Evolutionary conservation across 2,113 vertebrate genomes (phyloP).

Genomic region (Carettochelys insculpta): DNA sequence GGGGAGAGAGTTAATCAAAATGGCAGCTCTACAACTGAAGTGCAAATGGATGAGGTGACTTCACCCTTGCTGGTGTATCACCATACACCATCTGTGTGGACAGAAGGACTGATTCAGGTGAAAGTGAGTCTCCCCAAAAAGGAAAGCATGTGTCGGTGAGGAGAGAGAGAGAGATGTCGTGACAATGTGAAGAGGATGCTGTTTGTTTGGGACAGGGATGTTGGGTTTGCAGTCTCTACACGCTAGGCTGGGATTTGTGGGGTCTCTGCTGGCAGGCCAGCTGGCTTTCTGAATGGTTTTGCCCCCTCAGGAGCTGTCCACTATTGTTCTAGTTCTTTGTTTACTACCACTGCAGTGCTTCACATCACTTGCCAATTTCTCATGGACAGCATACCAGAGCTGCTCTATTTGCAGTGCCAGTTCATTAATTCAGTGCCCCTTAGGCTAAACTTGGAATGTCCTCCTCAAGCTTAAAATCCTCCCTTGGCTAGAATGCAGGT

Average conservation of each 20-base stretch:
- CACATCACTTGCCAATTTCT: not conserved
- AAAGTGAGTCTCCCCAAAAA: not conserved
- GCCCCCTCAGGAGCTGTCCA: not conserved
- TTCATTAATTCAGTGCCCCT: slow-evolving; percentile 45
- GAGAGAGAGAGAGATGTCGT: not conserved
- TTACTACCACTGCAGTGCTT: not conserved
- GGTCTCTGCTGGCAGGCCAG: not conserved
- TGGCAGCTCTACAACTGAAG: not conserved
- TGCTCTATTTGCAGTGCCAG: slow-evolving; percentile 14
- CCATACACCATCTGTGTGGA: not conserved
- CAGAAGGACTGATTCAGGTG: not conserved
- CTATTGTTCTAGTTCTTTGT: fast-evolving
- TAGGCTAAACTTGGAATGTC: not conserved
- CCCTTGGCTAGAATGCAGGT: slow-evolving; percentile 24
- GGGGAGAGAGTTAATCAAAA: not conserved
- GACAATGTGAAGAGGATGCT: not conserved
- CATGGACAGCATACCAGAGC: not conserved
- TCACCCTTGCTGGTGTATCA: not conserved
- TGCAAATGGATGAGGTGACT: not conserved
- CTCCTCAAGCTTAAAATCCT: not conserved
- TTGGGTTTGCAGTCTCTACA: not conserved
- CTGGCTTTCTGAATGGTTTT: not conserved
- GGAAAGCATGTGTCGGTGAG: no score
- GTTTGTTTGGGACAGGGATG: not conserved
- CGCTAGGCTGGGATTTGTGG: not conserved